A percentile compares a stretch with the other conserved stretches of the same genome.
Conservation (phyloP, 2,888 invertebrate species). For the Troglohyphantes excavatus region DNA sequence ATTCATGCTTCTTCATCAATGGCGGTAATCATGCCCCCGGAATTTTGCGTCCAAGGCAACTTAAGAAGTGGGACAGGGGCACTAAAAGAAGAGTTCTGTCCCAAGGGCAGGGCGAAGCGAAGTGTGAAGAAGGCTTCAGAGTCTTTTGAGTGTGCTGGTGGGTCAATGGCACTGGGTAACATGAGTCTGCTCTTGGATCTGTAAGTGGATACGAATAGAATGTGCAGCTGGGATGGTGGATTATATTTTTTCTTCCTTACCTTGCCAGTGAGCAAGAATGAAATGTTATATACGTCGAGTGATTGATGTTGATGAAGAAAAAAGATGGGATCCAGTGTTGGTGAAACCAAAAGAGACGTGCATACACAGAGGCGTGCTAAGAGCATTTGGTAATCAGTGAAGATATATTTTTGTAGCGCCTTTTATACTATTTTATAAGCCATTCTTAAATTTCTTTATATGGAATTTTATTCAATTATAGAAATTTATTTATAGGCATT, state of each 20-base stretch:
- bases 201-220: conserved; percentile 20
- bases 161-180: conserved; percentile 59
- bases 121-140: background rate
- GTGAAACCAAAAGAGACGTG: too few species aligned
- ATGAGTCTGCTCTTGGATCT: background rate
- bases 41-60: conserved; percentile 42
- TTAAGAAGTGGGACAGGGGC: background rate
- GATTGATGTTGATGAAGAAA: background rate
- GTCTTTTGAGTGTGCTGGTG: conserved; percentile 22
- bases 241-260: background rate
- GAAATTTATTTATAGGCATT: too few species aligned
- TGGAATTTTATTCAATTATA: too few species aligned
- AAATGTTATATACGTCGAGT: background rate
- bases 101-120: background rate
- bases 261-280: background rate
- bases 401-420: too few species aligned
- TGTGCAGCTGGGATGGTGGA: background rate
- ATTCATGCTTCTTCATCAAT: conserved; percentile 52
- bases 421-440: too few species aligned
- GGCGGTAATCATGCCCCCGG: conserved; percentile 38
- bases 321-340: too few species aligned
- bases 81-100: background rate
- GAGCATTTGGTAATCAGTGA: too few species aligned
- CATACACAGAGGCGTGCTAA: too few species aligned
- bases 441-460: too few species aligned